A percentile compares a stretch with the other conserved stretches of the same genome.
Evolutionary conservation across 2,888 invertebrate species (phyloP).

Genomic region (Formica aserva): DNA sequence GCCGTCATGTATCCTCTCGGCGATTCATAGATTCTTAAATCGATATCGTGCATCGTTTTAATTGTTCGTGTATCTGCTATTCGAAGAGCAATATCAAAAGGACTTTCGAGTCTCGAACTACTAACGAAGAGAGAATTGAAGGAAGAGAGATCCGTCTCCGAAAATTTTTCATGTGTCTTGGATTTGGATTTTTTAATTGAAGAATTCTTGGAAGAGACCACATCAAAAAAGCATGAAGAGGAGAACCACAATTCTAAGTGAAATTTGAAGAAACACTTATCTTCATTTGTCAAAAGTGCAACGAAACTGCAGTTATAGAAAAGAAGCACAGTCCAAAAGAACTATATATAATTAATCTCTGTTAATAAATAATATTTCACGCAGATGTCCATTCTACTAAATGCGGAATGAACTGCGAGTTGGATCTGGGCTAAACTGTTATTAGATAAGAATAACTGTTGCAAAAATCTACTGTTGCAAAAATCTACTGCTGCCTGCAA

Average conservation of each 20-base stretch:
- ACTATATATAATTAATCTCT: background rate
- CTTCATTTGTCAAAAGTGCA: conserved; percentile 32
- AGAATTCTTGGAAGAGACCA: conserved; percentile 11
- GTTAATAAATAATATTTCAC: conserved; percentile 3
- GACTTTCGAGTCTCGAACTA: background rate
- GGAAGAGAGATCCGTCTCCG: conserved; percentile 10
- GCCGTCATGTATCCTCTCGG: background rate
- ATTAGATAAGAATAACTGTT: conserved; percentile 20
- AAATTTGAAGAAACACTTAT: conserved; percentile 14
- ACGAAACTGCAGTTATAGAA: conserved; percentile 13
- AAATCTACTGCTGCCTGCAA: conserved; percentile 11
- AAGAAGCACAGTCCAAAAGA: background rate
- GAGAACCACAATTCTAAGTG: conserved; percentile 5
- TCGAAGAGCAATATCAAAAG: background rate
- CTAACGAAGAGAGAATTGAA: background rate
- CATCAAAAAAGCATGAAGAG: background rate
- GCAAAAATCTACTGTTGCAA: conserved; percentile 14
- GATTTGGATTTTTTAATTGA: conserved; percentile 34
- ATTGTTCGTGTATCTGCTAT: background rate
- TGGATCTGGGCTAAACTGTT: conserved; percentile 35
- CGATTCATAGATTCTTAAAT: background rate
- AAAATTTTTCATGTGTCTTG: conserved; percentile 19
- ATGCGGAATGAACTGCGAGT: conserved; percentile 3
- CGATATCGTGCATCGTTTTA: conserved; percentile 3
- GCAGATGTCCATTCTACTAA: conserved; percentile 2